phyloP scores from a whole-genome alignment of 2,888 invertebrate species.

The Orchestes rusci region DNA sequence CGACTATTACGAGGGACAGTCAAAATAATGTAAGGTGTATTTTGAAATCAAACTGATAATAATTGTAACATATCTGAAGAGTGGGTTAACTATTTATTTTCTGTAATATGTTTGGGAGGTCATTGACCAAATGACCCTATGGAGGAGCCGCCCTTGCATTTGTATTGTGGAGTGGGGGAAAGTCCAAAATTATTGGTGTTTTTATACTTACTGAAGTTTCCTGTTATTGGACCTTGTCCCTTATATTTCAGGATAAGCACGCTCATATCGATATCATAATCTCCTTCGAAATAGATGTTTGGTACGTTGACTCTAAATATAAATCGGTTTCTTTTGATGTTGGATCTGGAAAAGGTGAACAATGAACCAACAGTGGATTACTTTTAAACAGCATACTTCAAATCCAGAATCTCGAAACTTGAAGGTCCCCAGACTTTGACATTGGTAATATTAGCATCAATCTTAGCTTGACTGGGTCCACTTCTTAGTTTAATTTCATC shows the following conservation, averaged over 20 bases:
- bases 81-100: too few species aligned
- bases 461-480: slow-evolving; percentile 38
- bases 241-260: slow-evolving; percentile 55
- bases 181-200: not conserved
- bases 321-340: slow-evolving; percentile 55
- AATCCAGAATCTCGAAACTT: slow-evolving; percentile 5
- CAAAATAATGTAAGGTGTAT: too few species aligned
- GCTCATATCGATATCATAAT: slow-evolving; percentile 63
- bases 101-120: too few species aligned
- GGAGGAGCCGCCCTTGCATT: too few species aligned
- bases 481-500: slow-evolving; percentile 34
- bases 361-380: too few species aligned
- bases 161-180: too few species aligned
- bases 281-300: slow-evolving; percentile 54
- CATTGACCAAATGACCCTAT: too few species aligned
- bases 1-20: too few species aligned
- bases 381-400: slow-evolving; percentile 7
- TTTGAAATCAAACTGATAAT: too few species aligned
- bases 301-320: slow-evolving; percentile 56
- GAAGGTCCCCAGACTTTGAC: slow-evolving; percentile 52
- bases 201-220: slow-evolving; percentile 58
- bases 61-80: too few species aligned
- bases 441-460: slow-evolving; percentile 55
- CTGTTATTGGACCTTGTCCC: slow-evolving; percentile 58
- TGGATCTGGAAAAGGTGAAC: slow-evolving; percentile 50